Percentiles rank a stretch among this genome's conserved stretches.
These are phyloP conservation scores for Macropis europaea DNA, from an alignment of 2,888 invertebrate species.

Conservation along the genomic window DNA sequence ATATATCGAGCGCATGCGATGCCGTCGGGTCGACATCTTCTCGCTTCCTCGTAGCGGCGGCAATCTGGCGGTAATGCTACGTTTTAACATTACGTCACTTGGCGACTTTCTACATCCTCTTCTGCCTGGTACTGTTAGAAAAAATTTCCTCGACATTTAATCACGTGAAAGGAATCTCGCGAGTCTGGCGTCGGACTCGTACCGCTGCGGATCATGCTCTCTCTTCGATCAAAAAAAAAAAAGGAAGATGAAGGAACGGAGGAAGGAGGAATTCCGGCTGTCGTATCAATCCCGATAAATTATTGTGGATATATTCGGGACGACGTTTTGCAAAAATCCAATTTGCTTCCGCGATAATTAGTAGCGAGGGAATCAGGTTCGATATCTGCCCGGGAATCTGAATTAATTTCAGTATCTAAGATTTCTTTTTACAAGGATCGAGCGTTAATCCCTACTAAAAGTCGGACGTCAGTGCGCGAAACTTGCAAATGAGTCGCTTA, in stretches of 20 bases:
- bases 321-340: not conserved
- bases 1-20: too few species aligned
- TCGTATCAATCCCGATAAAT: not conserved
- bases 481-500: too few species aligned
- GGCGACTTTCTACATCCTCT: slow-evolving; percentile 60
- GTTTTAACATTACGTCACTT: slow-evolving; percentile 56
- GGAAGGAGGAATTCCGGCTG: not conserved
- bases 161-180: slow-evolving; percentile 52
- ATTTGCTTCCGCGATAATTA: not conserved
- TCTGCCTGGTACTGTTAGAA: slow-evolving; percentile 32
- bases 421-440: too few species aligned
- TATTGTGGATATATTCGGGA: not conserved
- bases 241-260: too few species aligned
- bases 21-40: too few species aligned
- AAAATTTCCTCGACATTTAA: slow-evolving; percentile 55
- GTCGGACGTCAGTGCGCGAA: too few species aligned
- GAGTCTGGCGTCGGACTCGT: slow-evolving; percentile 8
- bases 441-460: too few species aligned
- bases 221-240: not conserved
- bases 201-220: slow-evolving; percentile 4
- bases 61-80: slow-evolving; percentile 29
- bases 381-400: too few species aligned
- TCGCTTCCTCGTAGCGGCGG: slow-evolving; percentile 13
- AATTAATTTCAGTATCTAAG: too few species aligned
- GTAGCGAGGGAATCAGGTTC: too few species aligned